Conservation (phyloP, 1,140 invertebrate species). For the Drosophila littoralis region DNA sequence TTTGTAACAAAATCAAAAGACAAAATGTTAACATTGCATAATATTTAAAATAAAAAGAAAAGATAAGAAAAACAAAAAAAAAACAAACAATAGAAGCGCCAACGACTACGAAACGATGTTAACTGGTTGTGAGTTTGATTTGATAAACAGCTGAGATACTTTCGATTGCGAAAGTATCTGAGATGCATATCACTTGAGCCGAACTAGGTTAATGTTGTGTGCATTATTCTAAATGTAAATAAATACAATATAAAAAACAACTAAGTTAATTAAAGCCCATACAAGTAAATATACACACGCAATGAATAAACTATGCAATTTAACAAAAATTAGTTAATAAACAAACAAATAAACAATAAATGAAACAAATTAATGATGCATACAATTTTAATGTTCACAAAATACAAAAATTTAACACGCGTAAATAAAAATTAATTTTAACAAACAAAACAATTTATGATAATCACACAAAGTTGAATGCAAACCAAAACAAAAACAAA, state of each 20-base stretch:
- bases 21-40: conserved; percentile 80
- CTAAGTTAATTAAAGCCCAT: conserved; percentile 55
- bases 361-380: conserved; percentile 46
- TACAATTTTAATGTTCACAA: conserved; percentile 75
- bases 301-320: conserved; percentile 49
- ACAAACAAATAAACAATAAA: conserved; percentile 23
- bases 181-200: conserved; percentile 48
- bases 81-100: conserved; percentile 32
- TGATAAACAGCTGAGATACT: conserved; percentile 49
- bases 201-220: conserved; percentile 67
- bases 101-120: conserved; percentile 53
- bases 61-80: conserved; percentile 18
- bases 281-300: conserved; percentile 43
- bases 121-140: conserved; percentile 67
- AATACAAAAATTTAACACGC: conserved; percentile 39
- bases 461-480: conserved; percentile 63
- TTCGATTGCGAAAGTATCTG: conserved; percentile 35
- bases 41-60: conserved; percentile 47
- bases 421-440: conserved; percentile 27
- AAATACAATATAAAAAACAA: conserved; percentile 36
- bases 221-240: conserved; percentile 82
- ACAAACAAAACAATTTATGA: conserved; percentile 55
- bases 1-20: conserved; percentile 81
- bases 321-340: conserved; percentile 45
- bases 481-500: conserved; percentile 25